Conservation (phyloP, 2,888 invertebrate genomes). For the Rhopalosiphum nymphaeae region DNA sequence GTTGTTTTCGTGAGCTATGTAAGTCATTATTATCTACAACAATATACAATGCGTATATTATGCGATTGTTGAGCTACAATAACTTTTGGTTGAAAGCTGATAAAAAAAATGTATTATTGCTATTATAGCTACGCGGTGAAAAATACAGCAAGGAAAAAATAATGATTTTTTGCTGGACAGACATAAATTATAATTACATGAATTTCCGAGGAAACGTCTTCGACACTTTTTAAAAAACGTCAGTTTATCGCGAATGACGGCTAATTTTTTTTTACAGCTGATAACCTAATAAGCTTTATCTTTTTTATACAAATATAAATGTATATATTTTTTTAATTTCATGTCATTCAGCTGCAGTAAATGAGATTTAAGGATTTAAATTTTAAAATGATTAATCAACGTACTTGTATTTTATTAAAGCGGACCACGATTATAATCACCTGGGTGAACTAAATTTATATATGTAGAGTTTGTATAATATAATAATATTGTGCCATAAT, state of each 20-base stretch:
- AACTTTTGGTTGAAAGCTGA: not conserved
- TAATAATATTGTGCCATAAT: not conserved
- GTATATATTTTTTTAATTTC: not conserved
- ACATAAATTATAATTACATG: not conserved
- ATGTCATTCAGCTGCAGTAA: not conserved
- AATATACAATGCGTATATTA: no score
- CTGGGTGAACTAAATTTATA: not conserved
- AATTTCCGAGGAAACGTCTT: not conserved
- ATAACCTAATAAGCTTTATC: not conserved
- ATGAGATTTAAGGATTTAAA: slow-evolving; percentile 2
- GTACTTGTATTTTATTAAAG: not conserved
- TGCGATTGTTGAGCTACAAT: not conserved
- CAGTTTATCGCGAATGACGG: not conserved
- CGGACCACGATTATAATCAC: not conserved
- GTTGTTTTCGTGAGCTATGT: no score
- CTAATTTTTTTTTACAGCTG: not conserved
- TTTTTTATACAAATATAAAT: not conserved
- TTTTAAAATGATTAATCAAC: slow-evolving; percentile 8
- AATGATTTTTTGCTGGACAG: not conserved
- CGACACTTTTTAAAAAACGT: not conserved
- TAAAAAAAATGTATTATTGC: not conserved
- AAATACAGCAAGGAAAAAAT: not conserved
- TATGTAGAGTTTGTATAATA: not conserved
- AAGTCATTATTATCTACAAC: no score
- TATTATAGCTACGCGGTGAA: not conserved